Conservation (phyloP, 2,797 vertebrate genomes). For the Meda fulgida region DNA sequence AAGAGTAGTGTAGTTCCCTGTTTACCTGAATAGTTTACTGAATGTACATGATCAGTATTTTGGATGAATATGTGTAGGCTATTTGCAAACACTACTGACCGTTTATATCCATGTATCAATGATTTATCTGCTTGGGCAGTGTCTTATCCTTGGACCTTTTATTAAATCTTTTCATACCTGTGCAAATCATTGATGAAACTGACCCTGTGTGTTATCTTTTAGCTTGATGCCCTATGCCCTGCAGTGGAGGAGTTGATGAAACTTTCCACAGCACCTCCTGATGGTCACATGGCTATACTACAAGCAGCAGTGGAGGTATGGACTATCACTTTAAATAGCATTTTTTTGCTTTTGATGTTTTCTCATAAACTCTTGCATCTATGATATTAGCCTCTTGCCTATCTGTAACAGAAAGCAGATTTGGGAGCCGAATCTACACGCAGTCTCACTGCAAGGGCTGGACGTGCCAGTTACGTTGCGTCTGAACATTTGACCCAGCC, state of each 20-base stretch:
- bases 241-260: conserved; percentile 81
- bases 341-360: neutral
- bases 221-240: conserved; percentile 92
- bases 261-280: conserved; percentile 69
- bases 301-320: conserved; percentile 82
- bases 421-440: conserved; percentile 85
- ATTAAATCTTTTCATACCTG: neutral
- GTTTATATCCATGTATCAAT: neutral
- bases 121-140: neutral
- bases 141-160: neutral
- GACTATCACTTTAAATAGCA: too few relatives aligned
- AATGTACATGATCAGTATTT: neutral
- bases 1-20: neutral
- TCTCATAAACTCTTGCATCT: neutral
- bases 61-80: neutral
- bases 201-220: neutral
- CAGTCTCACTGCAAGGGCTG: conserved; percentile 84
- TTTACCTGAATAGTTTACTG: neutral
- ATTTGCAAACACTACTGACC: neutral
- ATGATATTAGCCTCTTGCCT: neutral
- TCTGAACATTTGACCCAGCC: conserved; percentile 81
- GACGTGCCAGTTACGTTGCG: conserved; percentile 91
- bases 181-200: neutral
- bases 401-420: conserved; percentile 78
- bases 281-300: conserved; percentile 73